Evolutionary conservation across 2,113 vertebrate species (phyloP), one percentile per base, ranked within the genome.

Genomic region (Panurus biarmicus): DNA sequence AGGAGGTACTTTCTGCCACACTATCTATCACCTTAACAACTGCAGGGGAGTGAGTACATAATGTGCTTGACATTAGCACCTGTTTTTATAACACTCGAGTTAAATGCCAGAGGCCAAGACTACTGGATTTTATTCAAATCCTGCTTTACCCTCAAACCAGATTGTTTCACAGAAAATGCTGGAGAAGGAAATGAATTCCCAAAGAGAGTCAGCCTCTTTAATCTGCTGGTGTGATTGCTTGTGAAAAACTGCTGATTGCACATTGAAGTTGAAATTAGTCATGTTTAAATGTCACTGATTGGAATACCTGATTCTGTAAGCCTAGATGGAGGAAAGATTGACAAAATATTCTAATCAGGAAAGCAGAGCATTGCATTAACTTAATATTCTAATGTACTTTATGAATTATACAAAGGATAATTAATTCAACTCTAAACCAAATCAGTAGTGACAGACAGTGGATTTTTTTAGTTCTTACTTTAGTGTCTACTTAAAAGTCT

Each of bases 21-120:
- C 93, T 91, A 92, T 93, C 86, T 90, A 94, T 94, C 92, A 96
- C 85, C 56, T 87, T 95, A 95, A 95, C 78, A 95, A 94, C 90
- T 94, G 64, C 76, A 88, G 67, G 72, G 48, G 85, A 93, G 33
- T 2, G 5, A 87, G 75, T 93, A 71, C 71, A 64, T 96, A 96
- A 93, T 91, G 75, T 91, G 90, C 78, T 87, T 94, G 87, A 91
- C 90, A 91, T 96, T 85, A 95, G 69, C 85, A 95, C 87, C 87
- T 93, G 89, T 67, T 94, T 95, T 94, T 94, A 60, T 80, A 96
- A 86, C 72, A 71, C 75, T 95, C 64, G 64, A 83, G 75, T 83
- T 85, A 96, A 95, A 91, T 53, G 89, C 60, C 85, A 77, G 78
- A 85, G 87, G 54, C 62, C 64, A 77, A 73, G 81, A 91, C 85